These are phyloP conservation scores for Keiferia lycopersicella DNA, from an alignment of 2,888 invertebrate genomes.

Conservation along the genomic window DNA sequence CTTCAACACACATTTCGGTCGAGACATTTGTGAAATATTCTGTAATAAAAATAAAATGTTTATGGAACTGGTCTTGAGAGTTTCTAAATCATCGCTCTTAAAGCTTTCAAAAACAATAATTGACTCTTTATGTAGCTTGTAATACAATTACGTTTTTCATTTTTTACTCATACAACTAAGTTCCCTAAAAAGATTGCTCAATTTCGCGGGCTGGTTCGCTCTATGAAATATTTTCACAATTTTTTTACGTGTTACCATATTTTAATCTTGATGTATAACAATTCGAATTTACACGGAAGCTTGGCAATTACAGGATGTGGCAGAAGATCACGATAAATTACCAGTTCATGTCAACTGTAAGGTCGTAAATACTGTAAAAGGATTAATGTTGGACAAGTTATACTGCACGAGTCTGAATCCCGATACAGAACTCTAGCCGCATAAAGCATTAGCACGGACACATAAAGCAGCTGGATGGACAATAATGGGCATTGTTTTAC, in stretches of 20 bases:
- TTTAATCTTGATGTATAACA: background rate
- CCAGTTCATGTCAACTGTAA: conserved; percentile 39
- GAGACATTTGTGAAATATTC: conserved; percentile 17
- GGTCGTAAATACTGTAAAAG: conserved; percentile 46
- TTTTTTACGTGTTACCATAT: too few relatives aligned
- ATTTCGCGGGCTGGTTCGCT: too few relatives aligned
- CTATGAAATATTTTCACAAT: too few relatives aligned
- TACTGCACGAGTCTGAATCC: conserved; percentile 34
- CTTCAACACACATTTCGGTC: conserved; percentile 17
- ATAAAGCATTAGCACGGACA: conserved; percentile 15
- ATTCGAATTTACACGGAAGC: background rate
- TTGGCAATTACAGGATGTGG: background rate
- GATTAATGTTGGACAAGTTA: conserved; percentile 43
- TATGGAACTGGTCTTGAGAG: conserved; percentile 10
- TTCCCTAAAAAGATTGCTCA: too few relatives aligned
- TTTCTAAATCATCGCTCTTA: conserved; percentile 6
- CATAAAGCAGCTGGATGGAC: conserved; percentile 36
- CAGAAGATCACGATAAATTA: conserved; percentile 33
- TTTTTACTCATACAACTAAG: too few relatives aligned
- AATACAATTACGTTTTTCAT: too few relatives aligned
- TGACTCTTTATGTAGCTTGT: too few relatives aligned
- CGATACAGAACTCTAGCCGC: conserved; percentile 30
- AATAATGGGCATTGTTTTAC: conserved; percentile 24
- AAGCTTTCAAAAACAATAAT: conserved; percentile 5
- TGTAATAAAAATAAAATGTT: conserved; percentile 17